Conservation (phyloP, 2,797 vertebrate species). For the Brachyalestes nurse region DNA sequence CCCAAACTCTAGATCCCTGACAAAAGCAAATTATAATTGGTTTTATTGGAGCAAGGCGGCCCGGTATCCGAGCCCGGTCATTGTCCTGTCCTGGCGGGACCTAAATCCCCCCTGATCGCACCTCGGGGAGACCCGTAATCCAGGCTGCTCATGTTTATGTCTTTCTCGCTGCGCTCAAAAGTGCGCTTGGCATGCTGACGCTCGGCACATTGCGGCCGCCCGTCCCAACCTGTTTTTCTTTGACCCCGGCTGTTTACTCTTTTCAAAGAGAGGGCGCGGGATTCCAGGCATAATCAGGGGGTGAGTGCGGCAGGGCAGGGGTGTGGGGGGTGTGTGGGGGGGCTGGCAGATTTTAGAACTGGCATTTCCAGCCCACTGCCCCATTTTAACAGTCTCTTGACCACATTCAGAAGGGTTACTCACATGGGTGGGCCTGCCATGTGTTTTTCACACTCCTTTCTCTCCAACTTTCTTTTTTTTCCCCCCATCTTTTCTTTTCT, state of each 20-base stretch:
- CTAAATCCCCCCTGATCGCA: slow-evolving; percentile 81
- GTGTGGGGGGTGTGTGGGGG: slow-evolving; percentile 6
- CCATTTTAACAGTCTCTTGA: slow-evolving; percentile 61
- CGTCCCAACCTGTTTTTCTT: slow-evolving; percentile 58
- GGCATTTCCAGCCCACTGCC: slow-evolving; percentile 60
- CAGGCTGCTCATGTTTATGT: slow-evolving; percentile 75
- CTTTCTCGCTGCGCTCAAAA: slow-evolving; percentile 74
- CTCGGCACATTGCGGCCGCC: slow-evolving; percentile 58
- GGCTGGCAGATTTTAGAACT: slow-evolving; percentile 47
- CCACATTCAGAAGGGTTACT: slow-evolving; percentile 53
- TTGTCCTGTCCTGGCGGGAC: slow-evolving; percentile 71
- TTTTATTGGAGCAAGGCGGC: slow-evolving; percentile 71
- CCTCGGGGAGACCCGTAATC: slow-evolving; percentile 75
- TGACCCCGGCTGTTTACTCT: slow-evolving; percentile 67
- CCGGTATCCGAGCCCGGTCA: slow-evolving; percentile 72
- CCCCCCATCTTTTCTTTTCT: not conserved
- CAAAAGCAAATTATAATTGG: slow-evolving; percentile 76
- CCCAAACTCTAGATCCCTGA: slow-evolving; percentile 71
- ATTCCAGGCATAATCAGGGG: slow-evolving; percentile 65
- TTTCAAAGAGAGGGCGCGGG: slow-evolving; percentile 67
- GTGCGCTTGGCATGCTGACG: slow-evolving; percentile 71
- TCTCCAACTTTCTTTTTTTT: slow-evolving; percentile 2
- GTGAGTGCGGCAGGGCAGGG: slow-evolving; percentile 31
- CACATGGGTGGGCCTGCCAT: slow-evolving; percentile 30
- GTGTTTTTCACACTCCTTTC: slow-evolving; percentile 30